Evolutionary conservation across 2,888 invertebrate species (phyloP), one percentile per base, ranked within the genome.

Genomic region (Drosophila differens): DNA sequence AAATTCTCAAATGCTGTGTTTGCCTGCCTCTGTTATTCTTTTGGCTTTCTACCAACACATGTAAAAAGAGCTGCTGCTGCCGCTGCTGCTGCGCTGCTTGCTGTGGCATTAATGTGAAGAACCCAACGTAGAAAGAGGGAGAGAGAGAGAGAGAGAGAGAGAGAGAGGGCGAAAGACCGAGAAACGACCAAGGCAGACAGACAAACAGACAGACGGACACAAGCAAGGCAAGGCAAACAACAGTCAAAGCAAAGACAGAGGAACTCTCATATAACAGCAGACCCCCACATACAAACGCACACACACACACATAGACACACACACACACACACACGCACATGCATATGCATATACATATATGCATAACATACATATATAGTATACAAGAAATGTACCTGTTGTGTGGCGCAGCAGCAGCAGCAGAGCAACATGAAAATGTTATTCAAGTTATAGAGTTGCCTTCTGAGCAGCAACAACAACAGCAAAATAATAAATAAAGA

Each of bases 1-100:
- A 78, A 76, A 83, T 76, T 75, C 75, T 75, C 68, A 83, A 82
- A 75, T 76, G 75, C 73, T 79, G 72, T 79, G 82, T 84, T 47
- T 47, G 47, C 25, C 47, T 75, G 79, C 74, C 59, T 73, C 54
- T 73, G 70, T 77, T 85, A 75, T 83, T 83, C 83, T 76, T 79
- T 80, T 82, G 74, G 82, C 70, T 75, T 84, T 85, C 83, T 76
- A 85, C 74, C 85, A 81, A 85, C 66, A 83, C 81, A 75, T 41
- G 59, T 4, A 59, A n/a, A 54, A 67, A 41, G 30, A 53, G 10
- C n/a, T 37, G 14, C 16, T 54, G 44, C 44, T 54, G 66, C 44
- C 49, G 66, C 41, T 70, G 55, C 33, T 70, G 52, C 57, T 69
- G 57, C 49, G 44, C 14, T 14, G 47, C 47, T 59, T 59, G 58